phyloP scores from a whole-genome alignment of 2,888 invertebrate genomes.

The Stratiomys singularior region DNA sequence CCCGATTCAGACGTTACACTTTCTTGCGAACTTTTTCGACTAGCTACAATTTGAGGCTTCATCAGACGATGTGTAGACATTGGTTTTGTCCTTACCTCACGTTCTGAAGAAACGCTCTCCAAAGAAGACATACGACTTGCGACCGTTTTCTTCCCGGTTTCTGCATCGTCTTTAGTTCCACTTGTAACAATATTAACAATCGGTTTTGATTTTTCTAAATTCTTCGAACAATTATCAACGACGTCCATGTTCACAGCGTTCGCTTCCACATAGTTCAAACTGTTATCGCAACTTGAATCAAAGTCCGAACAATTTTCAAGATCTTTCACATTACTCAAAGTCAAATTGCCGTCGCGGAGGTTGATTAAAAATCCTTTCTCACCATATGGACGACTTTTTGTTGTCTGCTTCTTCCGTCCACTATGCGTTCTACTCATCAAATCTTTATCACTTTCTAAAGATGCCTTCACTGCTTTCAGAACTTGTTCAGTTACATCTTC shows the following conservation, averaged over 20 bases:
- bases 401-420: slow-evolving; percentile 52
- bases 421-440: slow-evolving; percentile 29
- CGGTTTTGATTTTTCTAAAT: background rate
- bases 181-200: background rate
- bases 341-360: slow-evolving; percentile 61
- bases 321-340: slow-evolving; percentile 63
- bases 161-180: background rate
- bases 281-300: slow-evolving; percentile 65
- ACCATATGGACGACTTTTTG: slow-evolving; percentile 60
- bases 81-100: slow-evolving; percentile 32
- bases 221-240: background rate
- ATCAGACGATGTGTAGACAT: background rate
- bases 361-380: slow-evolving; percentile 64
- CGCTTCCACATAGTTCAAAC: slow-evolving; percentile 63
- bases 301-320: slow-evolving; percentile 65
- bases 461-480: slow-evolving; percentile 59
- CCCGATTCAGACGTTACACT: slow-evolving; percentile 42
- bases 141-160: slow-evolving; percentile 21
- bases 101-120: slow-evolving; percentile 48
- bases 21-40: slow-evolving; percentile 48
- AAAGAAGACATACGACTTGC: slow-evolving; percentile 49
- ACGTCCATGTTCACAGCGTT: slow-evolving; percentile 54
- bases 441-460: slow-evolving; percentile 55
- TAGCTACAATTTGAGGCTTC: slow-evolving; percentile 20
- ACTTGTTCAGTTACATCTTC: slow-evolving; percentile 58